A percentile compares a stretch with the other conserved stretches of the same genome.
Evolutionary conservation across 2,888 invertebrate species (phyloP).

Genomic region (Pammene aurita): DNA sequence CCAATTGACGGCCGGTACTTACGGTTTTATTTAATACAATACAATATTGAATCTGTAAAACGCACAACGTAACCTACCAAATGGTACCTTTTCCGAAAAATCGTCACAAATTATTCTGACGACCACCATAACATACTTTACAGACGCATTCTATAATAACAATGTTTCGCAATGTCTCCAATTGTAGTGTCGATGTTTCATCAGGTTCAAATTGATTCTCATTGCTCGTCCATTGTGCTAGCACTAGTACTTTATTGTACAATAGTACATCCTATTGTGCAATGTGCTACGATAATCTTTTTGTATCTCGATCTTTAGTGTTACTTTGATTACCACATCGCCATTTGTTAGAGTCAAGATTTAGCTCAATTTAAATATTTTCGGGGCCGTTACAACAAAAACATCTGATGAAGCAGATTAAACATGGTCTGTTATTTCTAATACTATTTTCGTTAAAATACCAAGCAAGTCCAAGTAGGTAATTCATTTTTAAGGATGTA

Average conservation of each 20-base stretch:
- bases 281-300: slow-evolving; percentile 35
- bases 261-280: slow-evolving; percentile 32
- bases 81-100: too few relatives aligned
- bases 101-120: too few relatives aligned
- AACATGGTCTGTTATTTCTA: not conserved
- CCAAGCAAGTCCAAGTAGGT: too few relatives aligned
- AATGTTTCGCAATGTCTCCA: slow-evolving; percentile 19
- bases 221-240: slow-evolving; percentile 25
- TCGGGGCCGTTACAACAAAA: slow-evolving; percentile 14
- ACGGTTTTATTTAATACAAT: too few relatives aligned
- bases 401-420: not conserved
- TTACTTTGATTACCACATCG: slow-evolving; percentile 35
- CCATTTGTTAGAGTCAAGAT: slow-evolving; percentile 28
- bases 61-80: too few relatives aligned
- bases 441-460: not conserved
- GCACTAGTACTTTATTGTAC: slow-evolving; percentile 19
- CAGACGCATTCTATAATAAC: slow-evolving; percentile 5
- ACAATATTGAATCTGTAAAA: too few relatives aligned
- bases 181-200: slow-evolving; percentile 22
- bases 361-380: slow-evolving; percentile 34
- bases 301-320: slow-evolving; percentile 39
- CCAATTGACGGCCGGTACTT: too few relatives aligned
- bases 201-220: slow-evolving; percentile 28
- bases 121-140: not conserved
- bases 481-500: too few relatives aligned